Evolutionary conservation across 2,797 vertebrate species (phyloP), one percentile per base, ranked within the genome.

Genomic region (Bradypodion pumilum): DNA sequence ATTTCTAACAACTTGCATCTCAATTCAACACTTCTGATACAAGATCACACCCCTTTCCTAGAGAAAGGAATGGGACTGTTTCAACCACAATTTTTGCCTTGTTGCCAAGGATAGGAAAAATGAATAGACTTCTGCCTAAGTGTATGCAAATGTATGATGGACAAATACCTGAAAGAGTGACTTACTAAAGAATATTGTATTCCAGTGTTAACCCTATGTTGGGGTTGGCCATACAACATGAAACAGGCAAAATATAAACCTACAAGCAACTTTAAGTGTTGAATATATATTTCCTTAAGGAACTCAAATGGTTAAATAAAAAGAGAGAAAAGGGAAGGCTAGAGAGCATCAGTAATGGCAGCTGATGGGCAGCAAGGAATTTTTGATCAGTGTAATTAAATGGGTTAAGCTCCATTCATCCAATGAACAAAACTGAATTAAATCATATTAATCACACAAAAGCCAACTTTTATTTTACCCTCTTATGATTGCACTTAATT

Each of bases 381-480:
- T n/a, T 83, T 35, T 9, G 40, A 65, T 7, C 44, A 19, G 52
- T 21, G 80, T 49, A 82, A 86, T 59, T 73, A 72, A 74, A 16
- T 35, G 74, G 27, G 7, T 32, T 80, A 82, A 52, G 40, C n/a
- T 81, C 68, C 25, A 32, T 66, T 79, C 15, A 75, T 82, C 49
- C 87, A 25, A 49, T 84, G 35, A 74, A 74, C 27, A 32, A 80
- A 75, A 65, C 8, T 46, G 10, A 63, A 75, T 82, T 79, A 85
- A 74, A 82, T 32, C 21, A 52, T 76, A 81, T 25, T 62, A 90
- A 83, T n/a, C 72, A 76, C 73, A 87, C 9, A 8, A 63, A 88
- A 65, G 1, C 1, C 16, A 69, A 37, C 23, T 73, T 46, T 56
- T 59, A 40, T 42, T 12, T 37, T 72, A 23, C 35, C 12, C 5